phyloP scores from a whole-genome alignment of 1,140 invertebrate genomes.

The Leucophenga varia region DNA sequence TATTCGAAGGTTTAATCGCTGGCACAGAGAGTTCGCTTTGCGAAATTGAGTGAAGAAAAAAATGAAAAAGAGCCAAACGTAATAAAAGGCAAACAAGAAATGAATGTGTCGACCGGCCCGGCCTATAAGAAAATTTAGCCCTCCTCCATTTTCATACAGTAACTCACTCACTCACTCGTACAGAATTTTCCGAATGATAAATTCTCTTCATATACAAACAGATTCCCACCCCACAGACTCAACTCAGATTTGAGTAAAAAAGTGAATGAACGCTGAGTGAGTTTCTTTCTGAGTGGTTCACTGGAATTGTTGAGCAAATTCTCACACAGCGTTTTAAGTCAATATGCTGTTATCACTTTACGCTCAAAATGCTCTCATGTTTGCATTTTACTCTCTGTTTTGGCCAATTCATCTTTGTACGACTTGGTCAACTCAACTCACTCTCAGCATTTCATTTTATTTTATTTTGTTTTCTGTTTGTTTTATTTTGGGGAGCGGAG shows the following conservation, averaged over 20 bases:
- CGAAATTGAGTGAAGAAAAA: constrained; percentile 20
- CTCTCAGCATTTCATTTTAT: neutral
- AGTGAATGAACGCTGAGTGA: constrained; percentile 10
- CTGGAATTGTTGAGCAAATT: constrained; percentile 15
- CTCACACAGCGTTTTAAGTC: constrained; percentile 29
- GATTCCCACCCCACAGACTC: constrained; percentile 17
- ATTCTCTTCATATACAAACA: constrained; percentile 5
- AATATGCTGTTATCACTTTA: neutral
- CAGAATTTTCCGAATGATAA: constrained; percentile 19
- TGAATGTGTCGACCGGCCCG: constrained; percentile 11
- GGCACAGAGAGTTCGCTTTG: constrained; percentile 7
- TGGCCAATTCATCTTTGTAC: constrained; percentile 37
- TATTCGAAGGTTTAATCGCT: constrained; percentile 10
- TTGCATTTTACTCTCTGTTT: constrained; percentile 34
- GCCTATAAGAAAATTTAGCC: constrained; percentile 53
- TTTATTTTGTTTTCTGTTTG: no score
- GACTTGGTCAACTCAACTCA: neutral
- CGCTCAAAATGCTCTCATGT: constrained; percentile 27
- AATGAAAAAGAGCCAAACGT: constrained; percentile 11
- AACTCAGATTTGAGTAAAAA: no score
- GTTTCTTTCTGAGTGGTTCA: constrained; percentile 15
- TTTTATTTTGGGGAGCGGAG: no score
- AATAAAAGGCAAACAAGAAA: no score
- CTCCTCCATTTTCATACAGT: constrained; percentile 46
- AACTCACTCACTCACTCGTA: constrained; percentile 10